phyloP scores from a whole-genome alignment of 2,113 vertebrate genomes.

The Hylia prasina region DNA sequence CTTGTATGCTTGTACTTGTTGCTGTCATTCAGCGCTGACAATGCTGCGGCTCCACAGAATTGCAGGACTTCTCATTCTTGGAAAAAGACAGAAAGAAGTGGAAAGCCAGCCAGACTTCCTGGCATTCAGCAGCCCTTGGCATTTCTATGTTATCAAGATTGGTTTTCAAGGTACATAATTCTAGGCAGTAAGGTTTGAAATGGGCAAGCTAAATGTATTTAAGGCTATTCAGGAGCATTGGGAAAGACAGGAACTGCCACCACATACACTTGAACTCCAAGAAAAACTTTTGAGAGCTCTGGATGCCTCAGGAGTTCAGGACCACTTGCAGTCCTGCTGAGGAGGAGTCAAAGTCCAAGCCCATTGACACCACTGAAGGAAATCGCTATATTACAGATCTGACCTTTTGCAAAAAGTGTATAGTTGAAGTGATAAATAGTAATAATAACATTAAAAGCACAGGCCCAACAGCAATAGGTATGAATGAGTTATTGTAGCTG shows the following conservation, averaged over 20 bases:
- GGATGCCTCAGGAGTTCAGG: neutral
- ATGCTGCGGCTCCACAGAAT: rapidly evolving
- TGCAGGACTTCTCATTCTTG: neutral
- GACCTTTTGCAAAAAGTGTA: neutral
- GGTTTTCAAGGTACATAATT: neutral
- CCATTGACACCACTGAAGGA: neutral
- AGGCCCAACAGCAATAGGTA: neutral
- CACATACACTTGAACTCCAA: neutral
- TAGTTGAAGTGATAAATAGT: neutral
- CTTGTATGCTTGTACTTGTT: neutral
- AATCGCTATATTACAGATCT: neutral
- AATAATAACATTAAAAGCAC: neutral
- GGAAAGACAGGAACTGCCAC: neutral
- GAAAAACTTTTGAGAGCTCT: neutral
- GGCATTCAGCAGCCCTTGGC: neutral
- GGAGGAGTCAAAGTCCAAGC: neutral
- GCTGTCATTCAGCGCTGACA: neutral
- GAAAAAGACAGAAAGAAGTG: neutral
- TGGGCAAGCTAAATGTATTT: neutral
- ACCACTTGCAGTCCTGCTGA: neutral
- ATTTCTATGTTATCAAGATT: neutral
- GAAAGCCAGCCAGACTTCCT: neutral
- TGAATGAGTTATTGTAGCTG: neutral
- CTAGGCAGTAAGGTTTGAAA: neutral
- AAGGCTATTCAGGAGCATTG: neutral